Percentiles rank a stretch among this genome's conserved stretches.
phyloP scores from a whole-genome alignment of 2,113 vertebrate species.

The Cyphomyrus discorhynchus region DNA sequence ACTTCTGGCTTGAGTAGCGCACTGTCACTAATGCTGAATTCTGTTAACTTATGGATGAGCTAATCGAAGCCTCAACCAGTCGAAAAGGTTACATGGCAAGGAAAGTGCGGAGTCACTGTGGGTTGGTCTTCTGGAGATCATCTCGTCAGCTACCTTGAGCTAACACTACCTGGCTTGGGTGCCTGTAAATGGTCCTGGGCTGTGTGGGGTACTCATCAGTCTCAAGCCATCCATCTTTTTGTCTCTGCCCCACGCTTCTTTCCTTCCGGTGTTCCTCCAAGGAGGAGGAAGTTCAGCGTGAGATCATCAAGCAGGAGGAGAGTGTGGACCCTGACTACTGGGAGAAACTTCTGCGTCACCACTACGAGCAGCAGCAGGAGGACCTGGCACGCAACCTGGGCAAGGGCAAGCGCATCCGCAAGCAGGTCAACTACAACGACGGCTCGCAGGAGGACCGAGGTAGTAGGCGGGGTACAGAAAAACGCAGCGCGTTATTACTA shows the following conservation, averaged over 20 bases:
- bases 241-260: not conserved
- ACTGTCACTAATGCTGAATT: not conserved
- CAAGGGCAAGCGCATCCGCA: conserved; percentile 96
- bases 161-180: not conserved
- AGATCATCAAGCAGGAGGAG: conserved; percentile 98
- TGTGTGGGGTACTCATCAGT: not conserved
- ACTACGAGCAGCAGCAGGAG: conserved; percentile 97
- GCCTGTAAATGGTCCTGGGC: not conserved
- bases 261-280: conserved; percentile 36
- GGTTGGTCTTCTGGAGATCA: not conserved
- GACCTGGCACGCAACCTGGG: conserved; percentile 93
- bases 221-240: not conserved
- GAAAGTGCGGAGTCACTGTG: not conserved
- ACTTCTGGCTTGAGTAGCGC: not conserved
- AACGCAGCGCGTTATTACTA: conserved; percentile 43
- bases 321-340: conserved; percentile 97
- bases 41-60: not conserved
- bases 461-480: conserved; percentile 73
- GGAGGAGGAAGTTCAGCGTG: conserved; percentile 93
- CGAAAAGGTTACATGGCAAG: not conserved
- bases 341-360: conserved; percentile 95
- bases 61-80: not conserved
- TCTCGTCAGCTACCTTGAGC: not conserved
- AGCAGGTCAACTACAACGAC: conserved; percentile 98
- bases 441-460: conserved; percentile 97